Percentiles rank a stretch among this genome's conserved stretches.
Conservation (phyloP, 2,113 vertebrate genomes). For the Rhombomys opimus region DNA sequence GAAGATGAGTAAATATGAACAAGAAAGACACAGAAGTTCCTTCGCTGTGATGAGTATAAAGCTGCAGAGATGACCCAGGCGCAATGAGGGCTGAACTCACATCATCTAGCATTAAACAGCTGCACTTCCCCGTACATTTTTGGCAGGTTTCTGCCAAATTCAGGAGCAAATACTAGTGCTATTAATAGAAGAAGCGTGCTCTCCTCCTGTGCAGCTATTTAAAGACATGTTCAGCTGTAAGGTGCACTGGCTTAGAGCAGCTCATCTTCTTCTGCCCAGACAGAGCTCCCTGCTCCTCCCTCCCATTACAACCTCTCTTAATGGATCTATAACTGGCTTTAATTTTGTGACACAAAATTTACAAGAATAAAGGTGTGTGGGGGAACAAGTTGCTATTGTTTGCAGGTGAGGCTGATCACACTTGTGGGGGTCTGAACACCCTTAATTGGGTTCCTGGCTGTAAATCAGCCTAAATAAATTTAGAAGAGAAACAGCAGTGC, state of each 20-base stretch:
- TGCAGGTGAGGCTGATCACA: slow-evolving; percentile 80
- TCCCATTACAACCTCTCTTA: slow-evolving; percentile 68
- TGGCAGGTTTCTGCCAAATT: slow-evolving; percentile 54
- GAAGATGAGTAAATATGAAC: not conserved
- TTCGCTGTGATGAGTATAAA: no score
- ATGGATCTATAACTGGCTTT: slow-evolving; percentile 82
- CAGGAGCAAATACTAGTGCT: slow-evolving; percentile 57
- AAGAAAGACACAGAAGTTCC: not conserved
- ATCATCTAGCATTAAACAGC: not conserved
- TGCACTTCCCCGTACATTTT: not conserved
- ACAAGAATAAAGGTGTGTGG: slow-evolving; percentile 66
- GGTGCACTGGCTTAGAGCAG: slow-evolving; percentile 79
- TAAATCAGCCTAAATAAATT: slow-evolving; percentile 71
- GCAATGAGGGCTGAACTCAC: fast-evolving
- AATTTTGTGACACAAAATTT: slow-evolving; percentile 81
- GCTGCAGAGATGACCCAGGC: fast-evolving
- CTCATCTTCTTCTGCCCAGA: slow-evolving; percentile 86
- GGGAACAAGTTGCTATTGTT: slow-evolving; percentile 69
- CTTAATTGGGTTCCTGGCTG: slow-evolving; percentile 73
- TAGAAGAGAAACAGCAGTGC: slow-evolving; percentile 35
- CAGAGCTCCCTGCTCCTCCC: slow-evolving; percentile 63
- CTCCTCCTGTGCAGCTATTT: slow-evolving; percentile 83
- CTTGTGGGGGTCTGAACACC: slow-evolving; percentile 60
- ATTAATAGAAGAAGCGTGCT: slow-evolving; percentile 67
- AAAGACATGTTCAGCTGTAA: slow-evolving; percentile 82